Base-by-base conservation (phyloP, 2,113 vertebrate genomes). In the Phoenicopterus ruber region DNA sequence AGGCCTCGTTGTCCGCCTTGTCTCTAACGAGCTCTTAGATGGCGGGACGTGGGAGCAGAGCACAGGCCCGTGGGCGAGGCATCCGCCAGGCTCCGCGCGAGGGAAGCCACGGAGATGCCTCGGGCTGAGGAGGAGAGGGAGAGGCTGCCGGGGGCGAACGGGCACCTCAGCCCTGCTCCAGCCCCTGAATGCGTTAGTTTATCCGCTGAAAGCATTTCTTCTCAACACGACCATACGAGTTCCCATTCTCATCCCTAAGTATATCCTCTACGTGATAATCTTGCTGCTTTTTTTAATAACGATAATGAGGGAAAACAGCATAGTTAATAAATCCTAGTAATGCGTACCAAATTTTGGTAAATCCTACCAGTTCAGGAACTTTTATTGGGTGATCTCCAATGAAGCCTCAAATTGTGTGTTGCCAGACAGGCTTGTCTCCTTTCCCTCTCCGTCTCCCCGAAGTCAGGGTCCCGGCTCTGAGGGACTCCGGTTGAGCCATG, bases 141-240 rank as follows among this genome's bases (percentile, higher is more conserved):
- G n/a, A 59, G 25, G 76, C 80, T 44, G 65, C 38, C 5, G 13
- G 40, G 22, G 36, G 11, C 25, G 3, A 7, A 1, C 1, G 2
- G 65, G 55, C 18, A 8, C 80, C 34, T 8, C 40, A 20, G n/a
- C 50, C 70, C 67, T 17, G 32, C 77, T 76, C 36, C 76, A 28
- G 67, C 52, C n/a, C 22, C 10, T 6, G 0, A 2, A 22, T 17
- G 1, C 38, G 0, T 31, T 12, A 12, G 36, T 50, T 61, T 17
- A 34, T 38, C 83, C 12, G 8, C 42, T 8, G 21, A 18, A 16
- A 38, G 11, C 31, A 6, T 49, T 66, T 32, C 32, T 63, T 54
- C 13, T 70, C 25, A 19, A 9, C 11, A 0, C 9, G 44, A 22
- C 47, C 12, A 1, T 32, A 1, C 5, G 1, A 80, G 38, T 69